phyloP scores from a whole-genome alignment of 2,797 vertebrate species.

The Tokudaia muenninki region DNA sequence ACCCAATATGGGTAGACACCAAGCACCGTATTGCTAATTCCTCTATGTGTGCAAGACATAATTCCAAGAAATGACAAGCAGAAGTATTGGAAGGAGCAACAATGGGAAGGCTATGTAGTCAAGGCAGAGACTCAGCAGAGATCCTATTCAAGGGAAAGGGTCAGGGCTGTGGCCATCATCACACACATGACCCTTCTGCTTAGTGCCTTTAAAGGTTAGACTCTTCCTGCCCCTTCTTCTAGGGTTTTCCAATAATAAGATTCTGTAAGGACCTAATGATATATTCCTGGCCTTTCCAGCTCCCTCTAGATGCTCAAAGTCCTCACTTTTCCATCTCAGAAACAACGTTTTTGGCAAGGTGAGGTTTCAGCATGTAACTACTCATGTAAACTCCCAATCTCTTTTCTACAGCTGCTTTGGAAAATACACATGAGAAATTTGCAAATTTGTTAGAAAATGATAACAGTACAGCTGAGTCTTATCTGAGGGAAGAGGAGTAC shows the following conservation, averaged over 20 bases:
- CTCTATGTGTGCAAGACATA: background rate
- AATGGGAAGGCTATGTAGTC: background rate
- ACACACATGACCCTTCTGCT: background rate
- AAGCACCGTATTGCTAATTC: background rate
- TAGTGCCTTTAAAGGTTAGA: background rate
- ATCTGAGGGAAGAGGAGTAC: background rate
- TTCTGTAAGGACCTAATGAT: slow-evolving; percentile 65
- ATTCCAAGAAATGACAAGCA: background rate
- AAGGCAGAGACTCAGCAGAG: background rate
- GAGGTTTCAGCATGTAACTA: slow-evolving; percentile 68
- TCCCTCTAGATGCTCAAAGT: slow-evolving; percentile 75
- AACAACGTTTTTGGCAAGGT: slow-evolving; percentile 76
- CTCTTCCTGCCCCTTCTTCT: slow-evolving; percentile 44
- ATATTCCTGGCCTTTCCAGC: slow-evolving; percentile 60
- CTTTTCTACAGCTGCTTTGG: slow-evolving; percentile 74
- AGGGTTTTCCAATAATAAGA: slow-evolving; percentile 75
- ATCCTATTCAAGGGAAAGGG: background rate
- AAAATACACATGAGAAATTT: slow-evolving; percentile 67
- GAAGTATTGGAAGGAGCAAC: background rate
- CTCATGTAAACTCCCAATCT: slow-evolving; percentile 74
- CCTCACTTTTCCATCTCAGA: slow-evolving; percentile 65
- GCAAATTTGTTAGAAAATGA: slow-evolving; percentile 71
- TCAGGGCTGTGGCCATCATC: background rate
- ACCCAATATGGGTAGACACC: background rate
- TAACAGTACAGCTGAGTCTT: slow-evolving; percentile 19